Conservation (phyloP, 2,113 vertebrate species). For the Coryphaenoides rupestris region DNA sequence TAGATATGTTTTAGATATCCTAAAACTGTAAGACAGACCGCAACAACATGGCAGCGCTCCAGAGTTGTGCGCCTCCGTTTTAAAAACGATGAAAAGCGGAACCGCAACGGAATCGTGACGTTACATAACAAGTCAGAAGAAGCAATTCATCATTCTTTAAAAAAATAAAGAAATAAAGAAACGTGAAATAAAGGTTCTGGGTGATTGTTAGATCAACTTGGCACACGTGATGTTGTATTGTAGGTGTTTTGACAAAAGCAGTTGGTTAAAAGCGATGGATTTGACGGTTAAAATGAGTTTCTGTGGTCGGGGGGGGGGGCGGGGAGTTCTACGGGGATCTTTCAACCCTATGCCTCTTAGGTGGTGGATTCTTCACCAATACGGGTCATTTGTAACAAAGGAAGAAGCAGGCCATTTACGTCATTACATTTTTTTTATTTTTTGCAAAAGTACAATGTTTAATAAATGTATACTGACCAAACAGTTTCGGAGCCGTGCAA, state of each 20-base stretch:
- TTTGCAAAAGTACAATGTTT: conserved; percentile 76
- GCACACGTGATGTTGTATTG: neutral
- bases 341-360: too few relatives aligned
- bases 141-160: neutral
- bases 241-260: neutral
- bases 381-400: conserved; percentile 65
- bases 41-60: too few relatives aligned
- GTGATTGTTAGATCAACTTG: too few relatives aligned
- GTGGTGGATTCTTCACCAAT: too few relatives aligned
- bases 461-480: conserved; percentile 85
- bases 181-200: neutral
- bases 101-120: neutral
- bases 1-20: neutral
- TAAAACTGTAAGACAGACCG: too few relatives aligned
- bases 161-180: neutral
- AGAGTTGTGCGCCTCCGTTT: too few relatives aligned
- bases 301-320: neutral
- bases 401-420: conserved; percentile 77
- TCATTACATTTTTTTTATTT: conserved; percentile 86
- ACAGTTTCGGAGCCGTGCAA: conserved; percentile 64
- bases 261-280: neutral
- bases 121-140: neutral
- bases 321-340: conserved; percentile 4
- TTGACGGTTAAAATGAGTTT: neutral
- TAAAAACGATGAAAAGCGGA: too few relatives aligned